Evolutionary conservation across 2,888 invertebrate species (phyloP).

Genomic region (Polydrusus tereticollis): DNA sequence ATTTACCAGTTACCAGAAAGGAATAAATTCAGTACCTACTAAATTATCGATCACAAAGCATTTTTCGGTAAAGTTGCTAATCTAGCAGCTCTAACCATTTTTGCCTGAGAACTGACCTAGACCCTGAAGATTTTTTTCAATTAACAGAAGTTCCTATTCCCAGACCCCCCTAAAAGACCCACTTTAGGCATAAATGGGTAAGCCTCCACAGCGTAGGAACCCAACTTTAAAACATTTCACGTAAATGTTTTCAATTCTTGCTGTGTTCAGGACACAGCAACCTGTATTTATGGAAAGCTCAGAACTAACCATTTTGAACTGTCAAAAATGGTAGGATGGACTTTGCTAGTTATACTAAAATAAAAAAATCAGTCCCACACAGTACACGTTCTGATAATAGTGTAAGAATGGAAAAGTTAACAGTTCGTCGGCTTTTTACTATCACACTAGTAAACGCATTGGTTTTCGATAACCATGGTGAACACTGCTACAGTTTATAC

Average conservation of each 20-base stretch:
- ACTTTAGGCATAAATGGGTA: slow-evolving; percentile 45
- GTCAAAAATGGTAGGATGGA: slow-evolving; percentile 33
- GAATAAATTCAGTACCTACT: too few species aligned
- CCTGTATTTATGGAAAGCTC: slow-evolving; percentile 29
- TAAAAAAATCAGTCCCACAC: slow-evolving; percentile 34
- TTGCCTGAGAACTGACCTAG: not conserved
- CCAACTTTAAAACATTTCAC: slow-evolving; percentile 30
- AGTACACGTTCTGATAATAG: slow-evolving; percentile 29
- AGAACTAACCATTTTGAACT: slow-evolving; percentile 30
- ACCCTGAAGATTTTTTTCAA: slow-evolving; percentile 16
- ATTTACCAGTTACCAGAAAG: too few species aligned
- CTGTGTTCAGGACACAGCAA: slow-evolving; percentile 29
- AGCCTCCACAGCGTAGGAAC: slow-evolving; percentile 48
- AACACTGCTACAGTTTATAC: slow-evolving; percentile 23
- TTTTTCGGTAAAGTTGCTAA: too few species aligned
- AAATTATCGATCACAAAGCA: too few species aligned
- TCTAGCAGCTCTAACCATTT: too few species aligned
- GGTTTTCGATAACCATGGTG: slow-evolving; percentile 17
- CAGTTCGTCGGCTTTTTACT: slow-evolving; percentile 33
- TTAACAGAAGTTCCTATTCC: slow-evolving; percentile 23
- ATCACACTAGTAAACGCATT: slow-evolving; percentile 9
- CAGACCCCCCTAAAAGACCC: slow-evolving; percentile 48
- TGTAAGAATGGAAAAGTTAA: slow-evolving; percentile 20
- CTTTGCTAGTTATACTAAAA: slow-evolving; percentile 24
- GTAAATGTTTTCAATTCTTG: slow-evolving; percentile 23